These are phyloP conservation scores for Machaerirhynchus nigripectus DNA, from an alignment of 2,113 vertebrate genomes.

Conservation along the genomic window DNA sequence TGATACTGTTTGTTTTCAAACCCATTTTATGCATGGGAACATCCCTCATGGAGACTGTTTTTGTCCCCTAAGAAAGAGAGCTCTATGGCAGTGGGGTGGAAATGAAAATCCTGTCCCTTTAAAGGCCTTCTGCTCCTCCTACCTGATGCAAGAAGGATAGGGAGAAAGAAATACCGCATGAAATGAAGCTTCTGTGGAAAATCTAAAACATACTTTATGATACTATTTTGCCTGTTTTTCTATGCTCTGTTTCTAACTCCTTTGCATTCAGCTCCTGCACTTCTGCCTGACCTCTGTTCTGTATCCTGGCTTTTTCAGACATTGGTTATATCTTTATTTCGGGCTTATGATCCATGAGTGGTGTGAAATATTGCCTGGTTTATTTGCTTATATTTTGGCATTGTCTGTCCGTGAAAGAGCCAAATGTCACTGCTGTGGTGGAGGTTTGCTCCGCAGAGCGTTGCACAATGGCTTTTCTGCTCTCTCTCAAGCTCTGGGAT, in stretches of 20 bases:
- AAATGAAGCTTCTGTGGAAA: background rate
- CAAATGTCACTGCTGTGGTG: background rate
- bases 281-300: background rate
- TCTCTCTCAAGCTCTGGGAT: background rate
- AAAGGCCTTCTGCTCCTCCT: background rate
- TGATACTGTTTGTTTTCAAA: background rate
- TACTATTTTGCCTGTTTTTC: background rate
- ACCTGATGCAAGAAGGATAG: background rate
- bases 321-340: background rate
- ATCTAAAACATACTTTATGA: background rate
- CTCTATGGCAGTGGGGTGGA: background rate
- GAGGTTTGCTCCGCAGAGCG: background rate
- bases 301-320: background rate
- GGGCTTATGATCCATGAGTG: fast-evolving
- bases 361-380: background rate
- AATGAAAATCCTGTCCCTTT: background rate
- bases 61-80: background rate
- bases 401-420: background rate
- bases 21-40: background rate
- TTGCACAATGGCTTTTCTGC: background rate
- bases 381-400: background rate
- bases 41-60: background rate
- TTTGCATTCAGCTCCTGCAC: background rate
- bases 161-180: background rate
- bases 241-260: background rate